phyloP scores from a whole-genome alignment of 1,140 invertebrate species.

The Drosophila sp. region DNA sequence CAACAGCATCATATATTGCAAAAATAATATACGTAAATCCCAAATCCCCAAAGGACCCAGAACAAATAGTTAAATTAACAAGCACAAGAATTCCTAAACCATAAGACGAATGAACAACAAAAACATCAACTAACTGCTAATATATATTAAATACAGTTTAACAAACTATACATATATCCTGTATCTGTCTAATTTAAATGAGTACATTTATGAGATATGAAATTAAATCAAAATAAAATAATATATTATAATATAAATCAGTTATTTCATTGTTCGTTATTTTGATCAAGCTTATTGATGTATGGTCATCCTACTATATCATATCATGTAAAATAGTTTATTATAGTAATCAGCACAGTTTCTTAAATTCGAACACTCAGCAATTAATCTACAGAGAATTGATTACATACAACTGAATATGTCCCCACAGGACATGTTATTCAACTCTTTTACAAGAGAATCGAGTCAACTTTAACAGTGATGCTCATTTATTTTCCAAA shows the following conservation, averaged over 20 bases:
- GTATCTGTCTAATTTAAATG: constrained; percentile 81
- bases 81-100: constrained; percentile 35
- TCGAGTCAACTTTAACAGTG: too few relatives aligned
- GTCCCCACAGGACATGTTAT: too few relatives aligned
- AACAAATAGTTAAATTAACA: constrained; percentile 70
- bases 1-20: constrained; percentile 48
- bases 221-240: constrained; percentile 79
- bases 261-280: neutral
- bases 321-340: too few relatives aligned
- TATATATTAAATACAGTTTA: constrained; percentile 55
- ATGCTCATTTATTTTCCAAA: too few relatives aligned
- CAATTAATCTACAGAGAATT: too few relatives aligned
- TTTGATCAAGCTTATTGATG: too few relatives aligned
- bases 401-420: too few relatives aligned
- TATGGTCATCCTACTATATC: too few relatives aligned
- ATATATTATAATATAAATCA: constrained; percentile 17
- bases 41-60: constrained; percentile 22
- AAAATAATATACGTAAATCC: constrained; percentile 62
- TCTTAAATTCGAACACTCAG: too few relatives aligned
- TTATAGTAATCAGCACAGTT: too few relatives aligned
- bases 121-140: constrained; percentile 55
- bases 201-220: constrained; percentile 77
- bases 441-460: too few relatives aligned
- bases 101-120: constrained; percentile 26
- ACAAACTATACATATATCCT: constrained; percentile 60